A percentile compares a stretch with the other conserved stretches of the same genome.
These are phyloP conservation scores for Spisula subtruncata DNA, from an alignment of 2,888 invertebrate genomes.

Conservation along the genomic window DNA sequence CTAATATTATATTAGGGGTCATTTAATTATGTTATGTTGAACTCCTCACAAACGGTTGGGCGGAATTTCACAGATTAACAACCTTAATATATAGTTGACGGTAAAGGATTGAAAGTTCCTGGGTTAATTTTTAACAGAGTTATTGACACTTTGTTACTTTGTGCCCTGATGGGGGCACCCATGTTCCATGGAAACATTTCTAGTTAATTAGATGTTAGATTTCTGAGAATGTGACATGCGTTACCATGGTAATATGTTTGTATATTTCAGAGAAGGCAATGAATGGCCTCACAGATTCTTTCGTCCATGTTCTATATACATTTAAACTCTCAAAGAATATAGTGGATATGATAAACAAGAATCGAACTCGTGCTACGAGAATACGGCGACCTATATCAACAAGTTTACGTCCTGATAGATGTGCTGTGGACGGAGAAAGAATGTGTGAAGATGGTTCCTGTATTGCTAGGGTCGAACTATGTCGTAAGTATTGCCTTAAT, in stretches of 20 bases:
- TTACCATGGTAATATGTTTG: background rate
- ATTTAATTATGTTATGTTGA: too few relatives aligned
- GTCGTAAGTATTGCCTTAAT: slow-evolving; percentile 78
- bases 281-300: background rate
- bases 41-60: too few relatives aligned
- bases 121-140: too few relatives aligned
- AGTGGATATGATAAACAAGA: slow-evolving; percentile 35
- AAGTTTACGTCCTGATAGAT: slow-evolving; percentile 28
- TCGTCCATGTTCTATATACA: slow-evolving; percentile 34
- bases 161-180: too few relatives aligned
- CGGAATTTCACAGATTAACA: too few relatives aligned
- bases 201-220: too few relatives aligned
- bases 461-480: slow-evolving; percentile 77
- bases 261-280: slow-evolving; percentile 39
- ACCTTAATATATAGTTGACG: too few relatives aligned
- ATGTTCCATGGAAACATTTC: too few relatives aligned
- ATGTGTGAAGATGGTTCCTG: slow-evolving; percentile 79
- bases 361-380: slow-evolving; percentile 31
- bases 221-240: background rate
- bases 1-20: too few relatives aligned
- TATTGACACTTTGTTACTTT: too few relatives aligned
- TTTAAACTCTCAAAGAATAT: slow-evolving; percentile 2
- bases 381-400: slow-evolving; percentile 41
- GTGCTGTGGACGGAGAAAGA: slow-evolving; percentile 62
- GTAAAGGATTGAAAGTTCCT: too few relatives aligned